phyloP scores from a whole-genome alignment of 2,113 vertebrate species.

The Anhinga rufa region DNA sequence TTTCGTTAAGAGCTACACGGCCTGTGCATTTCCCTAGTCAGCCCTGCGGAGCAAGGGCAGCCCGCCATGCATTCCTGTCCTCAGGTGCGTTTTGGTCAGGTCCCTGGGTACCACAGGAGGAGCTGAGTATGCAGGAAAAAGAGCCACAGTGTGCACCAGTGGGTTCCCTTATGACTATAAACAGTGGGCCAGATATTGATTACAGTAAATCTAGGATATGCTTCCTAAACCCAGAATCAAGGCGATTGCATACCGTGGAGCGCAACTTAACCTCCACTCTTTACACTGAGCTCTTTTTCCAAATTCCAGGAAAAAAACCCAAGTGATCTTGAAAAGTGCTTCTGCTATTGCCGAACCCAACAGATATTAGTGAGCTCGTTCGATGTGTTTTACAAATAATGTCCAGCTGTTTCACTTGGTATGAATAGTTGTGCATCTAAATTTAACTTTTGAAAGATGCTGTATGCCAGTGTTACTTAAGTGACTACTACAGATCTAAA shows the following conservation, averaged over 20 bases:
- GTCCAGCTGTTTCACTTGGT: neutral
- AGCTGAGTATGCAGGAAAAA: neutral
- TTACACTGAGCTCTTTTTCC: neutral
- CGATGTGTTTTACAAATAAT: neutral
- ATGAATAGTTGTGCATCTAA: neutral
- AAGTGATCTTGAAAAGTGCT: neutral
- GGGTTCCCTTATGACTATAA: neutral
- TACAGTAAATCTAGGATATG: neutral
- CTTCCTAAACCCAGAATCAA: neutral
- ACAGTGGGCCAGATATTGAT: too few relatives aligned
- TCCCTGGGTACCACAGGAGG: neutral
- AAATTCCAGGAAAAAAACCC: neutral
- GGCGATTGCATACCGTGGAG: neutral
- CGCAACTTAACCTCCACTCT: neutral
- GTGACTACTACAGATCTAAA: neutral
- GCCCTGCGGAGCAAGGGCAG: neutral
- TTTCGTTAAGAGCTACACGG: neutral
- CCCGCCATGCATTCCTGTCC: fast-evolving
- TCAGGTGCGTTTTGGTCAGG: neutral
- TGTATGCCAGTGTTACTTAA: neutral
- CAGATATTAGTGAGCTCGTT: neutral
- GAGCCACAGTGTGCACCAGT: neutral
- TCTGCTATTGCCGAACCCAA: neutral
- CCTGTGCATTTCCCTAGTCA: neutral
- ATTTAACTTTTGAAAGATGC: neutral